These are phyloP conservation scores for Butastur rufipennis DNA, from an alignment of 2,113 vertebrate genomes.

Conservation along the genomic window DNA sequence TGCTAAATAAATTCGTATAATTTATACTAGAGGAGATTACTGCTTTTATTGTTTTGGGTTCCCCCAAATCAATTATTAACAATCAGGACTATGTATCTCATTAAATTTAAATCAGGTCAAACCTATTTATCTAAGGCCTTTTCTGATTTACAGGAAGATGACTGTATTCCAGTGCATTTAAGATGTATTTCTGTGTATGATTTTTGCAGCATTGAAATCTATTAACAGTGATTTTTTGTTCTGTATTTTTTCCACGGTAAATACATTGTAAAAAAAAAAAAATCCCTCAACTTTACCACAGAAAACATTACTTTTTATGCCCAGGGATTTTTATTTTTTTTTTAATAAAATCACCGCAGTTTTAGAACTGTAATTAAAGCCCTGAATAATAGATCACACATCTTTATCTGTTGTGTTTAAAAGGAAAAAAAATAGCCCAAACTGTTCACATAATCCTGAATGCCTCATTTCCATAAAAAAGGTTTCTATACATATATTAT, in stretches of 20 bases:
- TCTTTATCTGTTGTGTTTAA: slow-evolving; percentile 64
- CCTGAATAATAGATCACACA: slow-evolving; percentile 61
- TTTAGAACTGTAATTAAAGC: slow-evolving; percentile 73
- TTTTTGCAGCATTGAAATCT: not conserved
- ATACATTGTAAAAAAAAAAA: not conserved
- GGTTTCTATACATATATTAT: slow-evolving; percentile 72
- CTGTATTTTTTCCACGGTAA: slow-evolving; percentile 12
- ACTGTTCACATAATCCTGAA: slow-evolving; percentile 60
- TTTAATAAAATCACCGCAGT: slow-evolving; percentile 57
- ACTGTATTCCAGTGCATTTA: not conserved
- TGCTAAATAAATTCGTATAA: slow-evolving; percentile 38
- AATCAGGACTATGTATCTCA: slow-evolving; percentile 33
- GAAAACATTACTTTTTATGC: slow-evolving; percentile 65
- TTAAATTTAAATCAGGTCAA: slow-evolving; percentile 41
- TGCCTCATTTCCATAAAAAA: slow-evolving; percentile 74
- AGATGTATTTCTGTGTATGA: not conserved
- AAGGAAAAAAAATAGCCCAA: slow-evolving; percentile 48
- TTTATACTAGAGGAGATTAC: slow-evolving; percentile 44
- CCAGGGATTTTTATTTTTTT: slow-evolving; percentile 24
- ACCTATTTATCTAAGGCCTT: not conserved
- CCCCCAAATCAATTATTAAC: slow-evolving; percentile 48
- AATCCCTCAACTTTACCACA: slow-evolving; percentile 46
- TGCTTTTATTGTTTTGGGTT: slow-evolving; percentile 31
- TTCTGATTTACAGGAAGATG: slow-evolving; percentile 21
- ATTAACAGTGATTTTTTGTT: not conserved